Evolutionary conservation across 2,888 invertebrate genomes (phyloP), one percentile per base, ranked within the genome.

Genomic region (Tetragonisca angustula): DNA sequence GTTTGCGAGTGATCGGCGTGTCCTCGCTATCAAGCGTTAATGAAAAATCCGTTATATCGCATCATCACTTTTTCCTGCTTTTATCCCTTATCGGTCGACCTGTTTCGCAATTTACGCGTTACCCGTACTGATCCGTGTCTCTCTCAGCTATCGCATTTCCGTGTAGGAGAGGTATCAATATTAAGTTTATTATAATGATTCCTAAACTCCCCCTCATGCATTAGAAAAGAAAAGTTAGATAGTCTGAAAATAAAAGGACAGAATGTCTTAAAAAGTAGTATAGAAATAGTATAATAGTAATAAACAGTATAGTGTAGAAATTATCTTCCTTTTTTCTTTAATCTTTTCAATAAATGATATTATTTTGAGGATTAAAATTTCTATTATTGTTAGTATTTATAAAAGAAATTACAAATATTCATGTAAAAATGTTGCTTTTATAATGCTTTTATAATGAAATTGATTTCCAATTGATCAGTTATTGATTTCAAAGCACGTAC

Each of bases 31-130:
- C 81, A 24, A 24, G 21, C n/a, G 79, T 70, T 68, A 50, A 59
- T 62, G 80, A 84, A 83, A 83, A 81, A 70, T 61, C 15, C 52
- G 13, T 17, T 71, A 36, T 77, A 84, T 75, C 68, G 72, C 15
- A n/a, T 43, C 13, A 0, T n/a, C 17, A 24, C 68, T 69, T 77
- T 78, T 61, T 36, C 32, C 36, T 50, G 15, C 27, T 61, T 61
- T 27, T 19, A 21, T 61, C 73, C 27, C 24, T 77, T 75, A 80
- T 82, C 79, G 70, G 67, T 32, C 74, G 67, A 79, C 82, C 64
- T 69, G 69, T 81, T 71, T 80, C 65, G 24, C 78, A 82, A 59
- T 70, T 86, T 24, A 75, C 69, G 76, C 43, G 68, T 64, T 78
- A 71, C 36, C 73, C 61, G 43, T 65, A 79, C 56, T 77, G 56